Base-by-base conservation (phyloP, 2,888 invertebrate species). In the Steinernema hermaphroditum region DNA sequence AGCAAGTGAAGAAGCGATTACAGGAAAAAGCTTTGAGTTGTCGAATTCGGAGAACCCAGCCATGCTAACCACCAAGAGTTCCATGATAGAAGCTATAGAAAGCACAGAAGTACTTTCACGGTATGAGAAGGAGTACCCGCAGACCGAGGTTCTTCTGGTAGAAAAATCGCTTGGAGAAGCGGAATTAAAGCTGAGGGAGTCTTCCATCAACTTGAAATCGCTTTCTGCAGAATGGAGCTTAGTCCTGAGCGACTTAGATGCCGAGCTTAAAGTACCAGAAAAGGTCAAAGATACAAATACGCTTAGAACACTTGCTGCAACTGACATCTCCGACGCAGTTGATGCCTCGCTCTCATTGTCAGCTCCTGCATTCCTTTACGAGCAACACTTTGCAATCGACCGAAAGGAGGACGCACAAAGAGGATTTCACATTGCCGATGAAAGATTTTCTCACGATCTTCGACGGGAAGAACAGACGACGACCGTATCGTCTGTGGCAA, bases 241-340 rank as follows among this genome's bases (percentile, higher is more conserved):
- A 0, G 74, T 83, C 29, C 72, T 82, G 19, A 78, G 76, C 46
- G 83, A 83, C 54, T 68, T 83, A 62, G 83, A 82, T 50, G 77
- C 80, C 9, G 78, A 80, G 19, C 72, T 82, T 0, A 79, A 76
- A 0, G 76, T 77, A 41, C 75, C 76, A 43, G 80, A 81, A 72
- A 73, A 74, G 29, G 70, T 76, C 14, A 76, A 77, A 54, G 82
- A 81, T 69, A 71, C 73, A 14, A 76, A 78, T 74, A 72, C 71
- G 1, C 74, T 80, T 46, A 74, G 71, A 0, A 75, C 78, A 0
- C 74, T 74, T 57, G 80, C 81, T 14, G 12, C 77, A 0, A 57
- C 73, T 0, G 73, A 72, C 19, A 54, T 70, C 24, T 72, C 70
- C 37, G n/a, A 70, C 12, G 54, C 69, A 19, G 72, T 46, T 9